Conservation (phyloP, 2,888 invertebrate genomes). For the Oscheius sp. region DNA sequence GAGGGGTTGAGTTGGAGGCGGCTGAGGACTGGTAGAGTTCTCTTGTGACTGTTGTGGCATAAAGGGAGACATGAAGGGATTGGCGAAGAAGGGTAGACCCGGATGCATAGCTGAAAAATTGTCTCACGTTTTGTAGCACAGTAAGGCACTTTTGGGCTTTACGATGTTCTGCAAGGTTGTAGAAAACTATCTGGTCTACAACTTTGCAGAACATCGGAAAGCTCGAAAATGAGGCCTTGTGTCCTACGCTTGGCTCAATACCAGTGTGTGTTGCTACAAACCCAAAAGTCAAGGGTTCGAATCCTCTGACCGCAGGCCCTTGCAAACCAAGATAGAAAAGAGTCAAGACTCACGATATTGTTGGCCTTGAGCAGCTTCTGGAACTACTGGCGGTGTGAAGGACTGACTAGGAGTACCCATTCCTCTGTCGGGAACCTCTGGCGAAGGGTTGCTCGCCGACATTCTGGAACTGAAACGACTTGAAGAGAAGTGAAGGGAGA, state of each 20-base stretch:
- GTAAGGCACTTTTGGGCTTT: not conserved
- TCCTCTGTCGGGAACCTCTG: slow-evolving; percentile 16
- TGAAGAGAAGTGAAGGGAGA: slow-evolving; percentile 7
- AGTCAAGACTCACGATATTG: slow-evolving; percentile 32
- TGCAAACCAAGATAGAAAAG: not conserved
- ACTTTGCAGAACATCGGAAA: slow-evolving; percentile 7
- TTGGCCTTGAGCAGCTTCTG: slow-evolving; percentile 31
- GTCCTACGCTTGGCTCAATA: not conserved
- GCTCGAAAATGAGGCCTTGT: not conserved
- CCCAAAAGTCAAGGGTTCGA: not conserved
- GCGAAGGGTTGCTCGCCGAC: slow-evolving; percentile 30
- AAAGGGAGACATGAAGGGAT: slow-evolving; percentile 72
- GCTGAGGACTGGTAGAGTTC: slow-evolving; percentile 27
- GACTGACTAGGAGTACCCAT: slow-evolving; percentile 6
- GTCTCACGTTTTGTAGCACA: not conserved
- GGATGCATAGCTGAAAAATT: slow-evolving; percentile 53
- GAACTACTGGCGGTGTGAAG: slow-evolving; percentile 17
- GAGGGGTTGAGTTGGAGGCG: slow-evolving; percentile 41
- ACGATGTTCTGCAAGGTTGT: not conserved
- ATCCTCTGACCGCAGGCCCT: not conserved
- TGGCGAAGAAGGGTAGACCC: slow-evolving; percentile 65
- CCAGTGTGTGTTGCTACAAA: not conserved
- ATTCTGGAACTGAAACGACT: slow-evolving; percentile 11
- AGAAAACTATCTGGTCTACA: not conserved
- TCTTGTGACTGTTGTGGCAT: slow-evolving; percentile 52